phyloP scores from a whole-genome alignment of 2,113 vertebrate genomes.

The Pomatostomus ruficeps region DNA sequence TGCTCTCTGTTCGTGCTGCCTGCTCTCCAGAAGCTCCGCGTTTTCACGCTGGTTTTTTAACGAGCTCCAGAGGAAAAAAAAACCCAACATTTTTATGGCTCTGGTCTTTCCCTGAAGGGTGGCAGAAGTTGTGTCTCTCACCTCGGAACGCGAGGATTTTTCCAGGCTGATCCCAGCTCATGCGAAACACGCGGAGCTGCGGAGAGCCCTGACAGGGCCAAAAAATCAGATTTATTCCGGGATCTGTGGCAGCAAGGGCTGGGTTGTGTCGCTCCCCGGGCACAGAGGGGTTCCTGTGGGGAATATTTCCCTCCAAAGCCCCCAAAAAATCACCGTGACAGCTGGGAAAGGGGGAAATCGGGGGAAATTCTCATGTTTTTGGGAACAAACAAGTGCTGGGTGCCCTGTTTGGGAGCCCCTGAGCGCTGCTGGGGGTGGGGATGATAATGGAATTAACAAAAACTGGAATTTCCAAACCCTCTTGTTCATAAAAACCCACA shows the following conservation, averaged over 20 bases:
- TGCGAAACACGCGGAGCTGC: background rate
- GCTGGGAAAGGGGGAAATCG: background rate
- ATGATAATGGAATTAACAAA: background rate
- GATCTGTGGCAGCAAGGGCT: background rate
- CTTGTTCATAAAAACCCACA: background rate
- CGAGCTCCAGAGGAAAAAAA: background rate
- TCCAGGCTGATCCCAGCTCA: background rate
- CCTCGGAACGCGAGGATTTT: background rate
- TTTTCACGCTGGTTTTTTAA: background rate
- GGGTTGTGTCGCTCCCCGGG: background rate
- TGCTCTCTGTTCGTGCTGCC: accelerated
- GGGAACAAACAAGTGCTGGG: background rate
- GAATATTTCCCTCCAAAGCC: background rate
- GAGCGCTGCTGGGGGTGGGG: background rate
- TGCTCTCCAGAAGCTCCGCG: background rate
- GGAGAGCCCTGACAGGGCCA: background rate
- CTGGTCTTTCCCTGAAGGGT: background rate
- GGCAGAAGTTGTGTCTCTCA: background rate
- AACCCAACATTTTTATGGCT: background rate
- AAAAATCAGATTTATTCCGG: background rate
- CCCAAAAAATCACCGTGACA: background rate
- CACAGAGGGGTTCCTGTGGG: background rate
- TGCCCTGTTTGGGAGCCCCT: background rate
- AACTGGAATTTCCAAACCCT: background rate
- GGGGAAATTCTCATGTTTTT: background rate